A percentile compares a stretch with the other conserved stretches of the same genome.
phyloP scores from a whole-genome alignment of 2,888 invertebrate genomes.

The Himalopsyche japonica region DNA sequence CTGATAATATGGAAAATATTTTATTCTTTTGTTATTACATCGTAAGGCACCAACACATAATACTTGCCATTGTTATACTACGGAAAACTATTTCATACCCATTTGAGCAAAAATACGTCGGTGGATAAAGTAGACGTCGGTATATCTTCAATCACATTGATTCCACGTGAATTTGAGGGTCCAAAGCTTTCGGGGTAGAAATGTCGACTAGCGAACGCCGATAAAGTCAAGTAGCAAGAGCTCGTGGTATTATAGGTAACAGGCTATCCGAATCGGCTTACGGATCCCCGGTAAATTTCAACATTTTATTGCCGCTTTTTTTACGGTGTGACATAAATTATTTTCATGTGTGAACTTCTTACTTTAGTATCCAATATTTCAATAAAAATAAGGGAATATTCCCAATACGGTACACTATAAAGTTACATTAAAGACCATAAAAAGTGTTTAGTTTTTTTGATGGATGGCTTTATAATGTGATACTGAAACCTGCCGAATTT shows the following conservation, averaged over 20 bases:
- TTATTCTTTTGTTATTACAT: background rate
- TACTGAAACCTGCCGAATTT: background rate
- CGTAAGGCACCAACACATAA: background rate
- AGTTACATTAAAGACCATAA: background rate
- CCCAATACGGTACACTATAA: background rate
- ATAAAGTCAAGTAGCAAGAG: conserved; percentile 4
- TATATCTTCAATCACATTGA: conserved; percentile 1
- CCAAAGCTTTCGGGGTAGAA: background rate
- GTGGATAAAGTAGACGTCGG: background rate
- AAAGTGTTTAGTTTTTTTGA: background rate
- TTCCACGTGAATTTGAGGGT: background rate
- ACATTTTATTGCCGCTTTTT: conserved; percentile 15
- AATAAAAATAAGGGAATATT: background rate
- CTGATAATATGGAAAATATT: background rate
- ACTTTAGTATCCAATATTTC: background rate
- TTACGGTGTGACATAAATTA: conserved; percentile 15
- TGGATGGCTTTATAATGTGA: background rate
- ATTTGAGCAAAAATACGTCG: background rate
- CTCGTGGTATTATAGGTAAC: background rate
- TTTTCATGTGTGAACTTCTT: conserved; percentile 1
- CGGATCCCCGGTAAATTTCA: background rate
- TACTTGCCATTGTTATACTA: background rate
- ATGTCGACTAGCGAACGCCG: background rate
- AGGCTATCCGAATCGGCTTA: conserved; percentile 3
- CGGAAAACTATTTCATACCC: background rate